Evolutionary conservation across 2,888 invertebrate genomes (phyloP).

Genomic region (Oscheius myriophilus): DNA sequence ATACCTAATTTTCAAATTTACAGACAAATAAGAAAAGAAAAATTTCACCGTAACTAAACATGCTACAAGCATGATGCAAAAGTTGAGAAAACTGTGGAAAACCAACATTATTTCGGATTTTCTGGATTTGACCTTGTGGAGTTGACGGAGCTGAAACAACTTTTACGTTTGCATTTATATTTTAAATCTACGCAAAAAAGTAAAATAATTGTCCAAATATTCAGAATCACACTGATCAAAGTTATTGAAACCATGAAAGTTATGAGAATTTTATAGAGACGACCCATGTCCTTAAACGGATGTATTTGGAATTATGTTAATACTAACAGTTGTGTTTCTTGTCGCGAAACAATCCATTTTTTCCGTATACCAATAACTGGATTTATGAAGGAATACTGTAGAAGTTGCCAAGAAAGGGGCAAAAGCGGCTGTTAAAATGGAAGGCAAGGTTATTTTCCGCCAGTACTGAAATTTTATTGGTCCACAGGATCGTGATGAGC

Average conservation of each 20-base stretch:
- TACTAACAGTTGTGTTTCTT: background rate
- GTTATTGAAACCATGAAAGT: background rate
- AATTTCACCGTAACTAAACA: background rate
- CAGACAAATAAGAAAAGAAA: too few relatives aligned
- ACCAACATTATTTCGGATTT: background rate
- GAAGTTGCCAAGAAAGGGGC: background rate
- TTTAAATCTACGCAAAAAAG: background rate
- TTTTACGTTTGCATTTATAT: too few relatives aligned
- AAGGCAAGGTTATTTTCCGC: background rate
- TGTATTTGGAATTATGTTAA: background rate
- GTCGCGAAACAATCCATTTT: background rate
- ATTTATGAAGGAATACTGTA: background rate
- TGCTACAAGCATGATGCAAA: background rate
- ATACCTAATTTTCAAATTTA: too few relatives aligned
- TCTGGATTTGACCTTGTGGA: background rate
- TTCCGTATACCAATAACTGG: constrained; percentile 1
- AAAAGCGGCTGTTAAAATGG: background rate
- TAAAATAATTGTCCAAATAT: background rate
- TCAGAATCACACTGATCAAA: constrained; percentile 3
- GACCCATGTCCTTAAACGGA: constrained; percentile 1
- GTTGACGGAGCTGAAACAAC: too few relatives aligned
- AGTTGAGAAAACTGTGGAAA: constrained; percentile 7
- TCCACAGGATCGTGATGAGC: too few relatives aligned
- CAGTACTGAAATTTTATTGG: background rate
- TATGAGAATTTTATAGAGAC: constrained; percentile 8